Evolutionary conservation across 2,113 vertebrate genomes (phyloP), one percentile per base, ranked within the genome.

Genomic region (Prunella himalayana): DNA sequence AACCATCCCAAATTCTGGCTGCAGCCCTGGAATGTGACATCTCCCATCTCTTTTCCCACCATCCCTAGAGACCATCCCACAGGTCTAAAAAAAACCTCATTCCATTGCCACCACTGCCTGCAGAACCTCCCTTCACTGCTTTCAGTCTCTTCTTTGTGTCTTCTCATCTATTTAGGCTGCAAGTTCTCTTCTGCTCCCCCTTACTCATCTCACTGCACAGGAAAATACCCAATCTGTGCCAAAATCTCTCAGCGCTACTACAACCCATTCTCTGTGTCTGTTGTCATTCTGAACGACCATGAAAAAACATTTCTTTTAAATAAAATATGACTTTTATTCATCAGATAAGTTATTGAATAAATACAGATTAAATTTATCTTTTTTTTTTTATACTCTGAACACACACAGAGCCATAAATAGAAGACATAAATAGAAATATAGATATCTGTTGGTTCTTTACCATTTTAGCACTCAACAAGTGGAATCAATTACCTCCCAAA

Each of bases 301-400:
- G 31, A 73, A 57, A 18, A 60, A 19, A 1, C 6, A 4, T 11
- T 69, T 16, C 9, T 70, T 82, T 17, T 0, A 65, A 54, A 91
- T 72, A 87, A 95, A 85, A 70, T 15, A 91, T 4, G 1, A 4
- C 3, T 75, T 97, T 97, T 97, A 97, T 95, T 97, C 4, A 17
- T n/a, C 4, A 4, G 19, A 95, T 96, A 97, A 95, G 13, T 96
- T 97, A 95, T 35, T 56, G 54, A 93, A 97, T 97, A 97, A 97
- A 96, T 97, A 97, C 78, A 91, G 42, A 42, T 59, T 66, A 83
- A 69, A 18, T 19, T 56, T 45, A 86, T n/a, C n/a, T n/a, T n/a
- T n/a, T n/a, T 12, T 2, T 24, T 78, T 66, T 13, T 10, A 13
- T 59, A 49, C 57, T 60, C 51, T 71, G 53, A 78, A 22, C 57